Percentiles rank a stretch among this genome's conserved stretches.
Conservation (phyloP, 2,113 vertebrate genomes). For the Nymphicus hollandicus region DNA sequence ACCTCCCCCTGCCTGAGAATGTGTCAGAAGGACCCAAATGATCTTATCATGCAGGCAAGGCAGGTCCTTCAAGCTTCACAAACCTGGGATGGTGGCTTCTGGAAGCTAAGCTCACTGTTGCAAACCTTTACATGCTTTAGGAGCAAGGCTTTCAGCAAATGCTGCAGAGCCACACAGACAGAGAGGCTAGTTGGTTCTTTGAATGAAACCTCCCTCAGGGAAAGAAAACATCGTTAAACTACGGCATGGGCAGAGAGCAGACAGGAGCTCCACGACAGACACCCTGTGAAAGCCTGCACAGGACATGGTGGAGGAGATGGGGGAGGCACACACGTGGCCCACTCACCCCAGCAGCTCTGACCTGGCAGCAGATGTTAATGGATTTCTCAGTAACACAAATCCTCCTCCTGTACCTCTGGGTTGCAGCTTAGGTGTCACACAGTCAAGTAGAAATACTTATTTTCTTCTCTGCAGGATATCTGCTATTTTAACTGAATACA, state of each 20-base stretch:
- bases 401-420: background rate
- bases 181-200: background rate
- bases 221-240: background rate
- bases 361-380: background rate
- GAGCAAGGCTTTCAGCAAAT: background rate
- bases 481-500: constrained; percentile 41
- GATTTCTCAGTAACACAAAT: background rate
- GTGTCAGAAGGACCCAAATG: background rate
- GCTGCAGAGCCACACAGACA: background rate
- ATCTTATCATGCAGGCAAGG: background rate
- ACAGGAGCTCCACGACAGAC: background rate
- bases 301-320: background rate
- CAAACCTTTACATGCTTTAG: background rate
- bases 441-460: constrained; percentile 20
- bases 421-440: constrained; percentile 11
- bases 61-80: background rate
- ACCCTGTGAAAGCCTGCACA: fast-evolving
- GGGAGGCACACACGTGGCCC: background rate
- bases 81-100: background rate
- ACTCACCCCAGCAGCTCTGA: background rate
- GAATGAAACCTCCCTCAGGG: background rate
- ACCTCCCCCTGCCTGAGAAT: background rate
- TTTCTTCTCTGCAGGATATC: constrained; percentile 44
- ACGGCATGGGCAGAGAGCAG: fast-evolving
- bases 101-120: background rate